These are phyloP conservation scores for Diachrysia chrysitis DNA, from an alignment of 2,888 invertebrate genomes.

Conservation along the genomic window DNA sequence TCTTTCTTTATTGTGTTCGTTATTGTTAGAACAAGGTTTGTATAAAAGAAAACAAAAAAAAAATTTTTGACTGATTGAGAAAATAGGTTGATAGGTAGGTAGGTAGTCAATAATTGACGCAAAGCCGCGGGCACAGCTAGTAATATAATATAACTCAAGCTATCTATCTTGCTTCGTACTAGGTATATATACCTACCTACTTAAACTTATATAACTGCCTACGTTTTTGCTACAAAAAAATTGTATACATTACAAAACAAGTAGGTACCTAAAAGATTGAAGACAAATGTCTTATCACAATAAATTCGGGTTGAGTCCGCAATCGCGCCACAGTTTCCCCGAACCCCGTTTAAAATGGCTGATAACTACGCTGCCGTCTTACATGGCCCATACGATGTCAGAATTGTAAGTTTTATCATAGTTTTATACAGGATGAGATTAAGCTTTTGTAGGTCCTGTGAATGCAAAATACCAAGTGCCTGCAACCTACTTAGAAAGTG, in stretches of 20 bases:
- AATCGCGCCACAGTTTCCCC: constrained; percentile 24
- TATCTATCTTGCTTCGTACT: too few relatives aligned
- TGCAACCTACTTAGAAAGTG: too few relatives aligned
- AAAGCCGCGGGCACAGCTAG: too few relatives aligned
- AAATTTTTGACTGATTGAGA: too few relatives aligned
- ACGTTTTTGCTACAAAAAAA: neutral
- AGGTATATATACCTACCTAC: too few relatives aligned
- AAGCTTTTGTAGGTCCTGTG: neutral
- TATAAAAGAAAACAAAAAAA: too few relatives aligned
- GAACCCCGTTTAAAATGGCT: constrained; percentile 56
- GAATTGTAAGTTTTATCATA: constrained; percentile 89
- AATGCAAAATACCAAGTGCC: neutral
- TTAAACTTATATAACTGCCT: too few relatives aligned
- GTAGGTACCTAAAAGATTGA: neutral
- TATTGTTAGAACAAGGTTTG: too few relatives aligned
- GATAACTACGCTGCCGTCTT: constrained; percentile 92
- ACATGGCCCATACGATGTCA: constrained; percentile 91
- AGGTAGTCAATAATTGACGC: too few relatives aligned
- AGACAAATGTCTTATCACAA: constrained; percentile 22
- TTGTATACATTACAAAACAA: neutral
- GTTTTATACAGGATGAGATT: neutral
- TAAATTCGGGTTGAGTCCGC: neutral
- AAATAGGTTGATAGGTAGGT: too few relatives aligned
- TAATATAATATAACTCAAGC: too few relatives aligned
- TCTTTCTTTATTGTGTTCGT: too few relatives aligned